Percentiles rank a stretch among this genome's conserved stretches.
phyloP scores from a whole-genome alignment of 2,888 invertebrate genomes.

The Conchocele bisecta region DNA sequence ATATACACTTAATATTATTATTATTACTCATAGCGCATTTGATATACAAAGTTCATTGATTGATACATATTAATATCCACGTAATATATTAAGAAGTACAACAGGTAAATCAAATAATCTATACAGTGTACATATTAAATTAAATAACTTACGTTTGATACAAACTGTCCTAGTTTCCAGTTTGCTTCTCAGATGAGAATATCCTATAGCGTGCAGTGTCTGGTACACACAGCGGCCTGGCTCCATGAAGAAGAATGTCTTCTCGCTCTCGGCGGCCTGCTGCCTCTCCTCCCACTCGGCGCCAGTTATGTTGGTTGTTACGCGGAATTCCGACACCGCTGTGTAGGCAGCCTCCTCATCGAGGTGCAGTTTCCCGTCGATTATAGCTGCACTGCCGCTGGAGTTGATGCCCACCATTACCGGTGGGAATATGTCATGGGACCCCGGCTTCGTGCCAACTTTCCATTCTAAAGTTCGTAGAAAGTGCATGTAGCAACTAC shows the following conservation, averaged over 20 bases:
- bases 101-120: too few species aligned
- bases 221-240: constrained; percentile 56
- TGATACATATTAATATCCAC: too few species aligned
- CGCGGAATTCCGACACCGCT: constrained; percentile 32
- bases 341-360: constrained; percentile 30
- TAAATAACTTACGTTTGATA: constrained; percentile 53
- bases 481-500: not conserved
- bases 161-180: constrained; percentile 37
- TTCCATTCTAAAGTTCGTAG: constrained; percentile 61
- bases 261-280: not conserved
- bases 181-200: constrained; percentile 46
- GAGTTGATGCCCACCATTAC: constrained; percentile 38
- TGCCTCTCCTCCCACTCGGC: not conserved
- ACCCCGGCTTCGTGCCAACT: constrained; percentile 32
- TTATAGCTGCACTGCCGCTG: constrained; percentile 39
- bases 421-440: constrained; percentile 52
- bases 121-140: too few species aligned
- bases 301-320: constrained; percentile 26
- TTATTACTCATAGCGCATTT: too few species aligned
- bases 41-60: too few species aligned
- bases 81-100: too few species aligned
- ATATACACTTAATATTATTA: not conserved
- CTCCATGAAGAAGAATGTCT: constrained; percentile 45
- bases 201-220: constrained; percentile 45
- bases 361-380: constrained; percentile 42